Evolutionary conservation across 2,888 invertebrate species (phyloP).

Genomic region (Cryptocheilus praepositus): DNA sequence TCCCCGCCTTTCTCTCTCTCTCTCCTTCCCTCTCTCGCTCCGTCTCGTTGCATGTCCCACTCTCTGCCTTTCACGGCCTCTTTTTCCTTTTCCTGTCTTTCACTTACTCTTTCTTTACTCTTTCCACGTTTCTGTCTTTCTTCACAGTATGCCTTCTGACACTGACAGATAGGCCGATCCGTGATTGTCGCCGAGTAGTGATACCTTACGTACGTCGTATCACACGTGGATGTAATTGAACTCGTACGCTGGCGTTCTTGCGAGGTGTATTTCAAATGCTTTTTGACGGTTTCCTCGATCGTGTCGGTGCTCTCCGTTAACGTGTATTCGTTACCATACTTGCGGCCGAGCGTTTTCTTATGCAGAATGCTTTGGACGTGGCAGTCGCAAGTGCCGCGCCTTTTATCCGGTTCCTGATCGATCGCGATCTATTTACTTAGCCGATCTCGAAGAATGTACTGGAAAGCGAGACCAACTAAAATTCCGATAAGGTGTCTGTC

Average conservation of each 20-base stretch:
- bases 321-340: neutral
- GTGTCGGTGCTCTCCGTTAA: neutral
- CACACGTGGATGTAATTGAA: neutral
- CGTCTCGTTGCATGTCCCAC: neutral
- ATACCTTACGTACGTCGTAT: conserved; percentile 1
- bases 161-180: conserved; percentile 55
- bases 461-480: conserved; percentile 68
- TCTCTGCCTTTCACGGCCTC: conserved; percentile 7
- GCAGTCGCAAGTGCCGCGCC: neutral
- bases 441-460: conserved; percentile 45
- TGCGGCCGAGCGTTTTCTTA: neutral
- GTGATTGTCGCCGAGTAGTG: conserved; percentile 46
- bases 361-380: too few species aligned
- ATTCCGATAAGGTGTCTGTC: conserved; percentile 69
- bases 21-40: neutral
- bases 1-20: conserved; percentile 1
- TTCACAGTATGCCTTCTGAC: conserved; percentile 36
- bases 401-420: conserved; percentile 23
- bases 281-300: too few species aligned
- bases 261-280: neutral
- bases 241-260: too few species aligned
- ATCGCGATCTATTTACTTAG: conserved; percentile 61
- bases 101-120: neutral
- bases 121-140: neutral
- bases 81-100: conserved; percentile 8